Percentiles rank a stretch among this genome's conserved stretches.
These are phyloP conservation scores for Pogoniulus pusillus DNA, from an alignment of 2,797 vertebrate species.

Conservation along the genomic window DNA sequence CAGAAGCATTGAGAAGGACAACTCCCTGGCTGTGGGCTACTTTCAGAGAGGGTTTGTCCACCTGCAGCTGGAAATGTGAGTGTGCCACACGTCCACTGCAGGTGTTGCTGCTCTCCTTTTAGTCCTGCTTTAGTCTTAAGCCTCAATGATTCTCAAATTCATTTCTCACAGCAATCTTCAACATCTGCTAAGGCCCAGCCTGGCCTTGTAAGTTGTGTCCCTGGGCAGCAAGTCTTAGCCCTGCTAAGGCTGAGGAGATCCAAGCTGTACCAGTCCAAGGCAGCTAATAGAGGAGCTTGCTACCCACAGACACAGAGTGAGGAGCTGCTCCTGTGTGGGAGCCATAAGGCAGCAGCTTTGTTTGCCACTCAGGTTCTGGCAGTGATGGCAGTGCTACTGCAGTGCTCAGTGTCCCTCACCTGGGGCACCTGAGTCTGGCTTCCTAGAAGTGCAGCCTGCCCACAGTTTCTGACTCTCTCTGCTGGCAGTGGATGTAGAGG, in stretches of 20 bases:
- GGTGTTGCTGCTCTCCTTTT: not conserved
- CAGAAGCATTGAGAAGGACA: conserved; percentile 82
- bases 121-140: not conserved
- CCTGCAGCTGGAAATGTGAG: conserved; percentile 82
- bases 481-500: not conserved
- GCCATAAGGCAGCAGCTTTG: not conserved
- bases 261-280: accelerated
- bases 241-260: not conserved
- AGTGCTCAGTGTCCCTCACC: not conserved
- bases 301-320: not conserved
- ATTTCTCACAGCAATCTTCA: not conserved
- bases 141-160: not conserved
- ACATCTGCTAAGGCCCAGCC: not conserved
- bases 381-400: not conserved
- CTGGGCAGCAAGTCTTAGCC: not conserved
- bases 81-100: not conserved
- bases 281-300: not conserved
- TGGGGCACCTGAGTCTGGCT: not conserved
- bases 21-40: conserved; percentile 86
- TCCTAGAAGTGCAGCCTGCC: not conserved
- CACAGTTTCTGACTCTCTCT: not conserved
- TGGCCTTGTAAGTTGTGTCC: not conserved
- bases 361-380: not conserved
- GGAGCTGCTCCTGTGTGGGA: not conserved
- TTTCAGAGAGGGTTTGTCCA: conserved; percentile 86